Base-by-base conservation (phyloP, 1,140 invertebrate species). In the Atopsyche davidsoni region DNA sequence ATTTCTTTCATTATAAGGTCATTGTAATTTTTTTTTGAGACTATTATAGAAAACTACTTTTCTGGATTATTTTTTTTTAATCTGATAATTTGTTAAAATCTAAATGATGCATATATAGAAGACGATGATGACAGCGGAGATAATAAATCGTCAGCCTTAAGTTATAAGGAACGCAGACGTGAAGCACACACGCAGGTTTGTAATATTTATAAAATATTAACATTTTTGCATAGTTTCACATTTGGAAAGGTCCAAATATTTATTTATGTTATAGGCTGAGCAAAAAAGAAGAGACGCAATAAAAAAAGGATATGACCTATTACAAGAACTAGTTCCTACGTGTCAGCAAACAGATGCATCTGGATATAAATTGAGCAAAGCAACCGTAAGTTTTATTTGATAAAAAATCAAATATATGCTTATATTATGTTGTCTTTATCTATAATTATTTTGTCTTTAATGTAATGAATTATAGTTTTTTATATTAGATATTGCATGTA, bases 251-350 rank as follows among this genome's bases (percentile, higher is more conserved):
- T n/a, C n/a, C n/a, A n/a, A n/a, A 34, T 24, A 19, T 6, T n/a
- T 25, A 39, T 51, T 40, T 17, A 25, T 51, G 17, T 39, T 25
- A 18, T 51, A 72, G 69, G 95, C 95, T 2, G 95, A 98, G 69
- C 94, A 98, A 68, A 98, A 97, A 68, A 76, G 95, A 55, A 77
- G 94, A 64, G 93, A 98, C 80, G 93, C 92, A 2, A 97, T 98
- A 48, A 97, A 96, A 64, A 93, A 92, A 69, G 92, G 92, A 1
- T 96, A 96, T 68, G 91, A 94, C 69, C 85, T 86, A 3, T 72
- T 96, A 22, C 90, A 95, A 72, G 86, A 88, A 60, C 69, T 97
- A 54, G 92, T 98, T 3, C 95, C 94, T 2, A 92, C 87, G 38
- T 96, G 93, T 67, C 85, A 87, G 62, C 87, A 92, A 65, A 87